Percentiles rank a stretch among this genome's conserved stretches.
Conservation (phyloP, 2,797 vertebrate genomes). For the Lagodon rhomboides region DNA sequence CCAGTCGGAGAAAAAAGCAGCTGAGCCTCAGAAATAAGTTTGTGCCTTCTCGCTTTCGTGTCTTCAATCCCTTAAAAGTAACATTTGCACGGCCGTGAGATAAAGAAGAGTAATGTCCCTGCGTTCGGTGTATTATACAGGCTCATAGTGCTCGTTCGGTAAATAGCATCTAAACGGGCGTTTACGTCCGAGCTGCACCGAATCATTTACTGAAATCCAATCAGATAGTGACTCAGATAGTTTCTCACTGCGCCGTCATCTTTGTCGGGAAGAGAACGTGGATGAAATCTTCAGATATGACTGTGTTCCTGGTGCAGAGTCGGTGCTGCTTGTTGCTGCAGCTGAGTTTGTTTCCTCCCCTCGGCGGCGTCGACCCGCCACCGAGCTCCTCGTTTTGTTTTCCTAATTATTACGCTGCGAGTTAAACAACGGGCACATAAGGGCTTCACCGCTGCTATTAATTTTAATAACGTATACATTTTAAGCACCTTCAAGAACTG, state of each 20-base stretch:
- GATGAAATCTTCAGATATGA: slow-evolving; percentile 53
- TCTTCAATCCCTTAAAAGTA: not conserved
- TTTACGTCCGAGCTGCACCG: slow-evolving; percentile 20
- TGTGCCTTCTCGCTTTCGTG: too few relatives aligned
- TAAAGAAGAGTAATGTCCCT: not conserved
- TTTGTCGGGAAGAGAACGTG: slow-evolving; percentile 34
- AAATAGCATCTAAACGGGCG: slow-evolving; percentile 20
- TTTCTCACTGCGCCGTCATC: slow-evolving; percentile 29
- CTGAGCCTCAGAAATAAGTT: not conserved
- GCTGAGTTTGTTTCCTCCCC: slow-evolving; percentile 43
- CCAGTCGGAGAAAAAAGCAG: not conserved
- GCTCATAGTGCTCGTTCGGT: not conserved
- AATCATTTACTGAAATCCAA: slow-evolving; percentile 47
- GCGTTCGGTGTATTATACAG: not conserved
- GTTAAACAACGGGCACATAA: slow-evolving; percentile 30
- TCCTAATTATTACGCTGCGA: slow-evolving; percentile 45
- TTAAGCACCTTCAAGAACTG: slow-evolving; percentile 17
- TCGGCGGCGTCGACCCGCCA: slow-evolving; percentile 4
- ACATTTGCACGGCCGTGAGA: not conserved
- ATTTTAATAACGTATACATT: slow-evolving; percentile 31
- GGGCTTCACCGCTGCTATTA: slow-evolving; percentile 12
- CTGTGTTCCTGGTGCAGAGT: slow-evolving; percentile 19
- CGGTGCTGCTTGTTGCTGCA: slow-evolving; percentile 24
- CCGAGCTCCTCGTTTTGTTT: slow-evolving; percentile 52
- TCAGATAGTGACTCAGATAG: slow-evolving; percentile 37